phyloP scores from a whole-genome alignment of 2,113 vertebrate species.

The Erythrocercus mccallii region DNA sequence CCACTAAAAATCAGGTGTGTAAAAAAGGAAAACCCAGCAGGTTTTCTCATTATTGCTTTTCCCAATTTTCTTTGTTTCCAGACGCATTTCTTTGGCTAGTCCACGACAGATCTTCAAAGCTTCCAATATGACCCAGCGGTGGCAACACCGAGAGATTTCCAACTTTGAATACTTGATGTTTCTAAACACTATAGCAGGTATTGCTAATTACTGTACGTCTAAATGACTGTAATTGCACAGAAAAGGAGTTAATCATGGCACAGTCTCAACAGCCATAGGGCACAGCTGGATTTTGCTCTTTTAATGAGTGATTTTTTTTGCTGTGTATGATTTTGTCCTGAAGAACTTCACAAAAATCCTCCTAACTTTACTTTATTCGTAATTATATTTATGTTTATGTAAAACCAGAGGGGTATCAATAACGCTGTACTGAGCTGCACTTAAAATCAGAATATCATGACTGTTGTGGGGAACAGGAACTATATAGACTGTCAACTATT shows the following conservation, averaged over 20 bases:
- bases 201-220: background rate
- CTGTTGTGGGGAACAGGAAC: background rate
- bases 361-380: background rate
- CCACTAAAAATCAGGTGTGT: background rate
- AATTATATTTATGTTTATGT: background rate
- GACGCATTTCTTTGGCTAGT: conserved; percentile 92
- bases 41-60: background rate
- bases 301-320: background rate
- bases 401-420: background rate
- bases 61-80: conserved; percentile 29
- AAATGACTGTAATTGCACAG: background rate
- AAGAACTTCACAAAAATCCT: background rate
- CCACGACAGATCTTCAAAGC: conserved; percentile 96
- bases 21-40: background rate
- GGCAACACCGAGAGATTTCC: conserved; percentile 96
- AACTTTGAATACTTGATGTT: conserved; percentile 98
- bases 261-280: background rate
- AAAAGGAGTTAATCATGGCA: background rate
- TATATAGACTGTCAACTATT: background rate
- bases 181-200: conserved; percentile 95
- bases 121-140: conserved; percentile 95
- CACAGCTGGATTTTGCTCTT: background rate
- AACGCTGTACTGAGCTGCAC: background rate
- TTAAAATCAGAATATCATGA: background rate
- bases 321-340: background rate